These are phyloP conservation scores for Drosophila serrata DNA, from an alignment of 1,140 invertebrate genomes.

Conservation along the genomic window DNA sequence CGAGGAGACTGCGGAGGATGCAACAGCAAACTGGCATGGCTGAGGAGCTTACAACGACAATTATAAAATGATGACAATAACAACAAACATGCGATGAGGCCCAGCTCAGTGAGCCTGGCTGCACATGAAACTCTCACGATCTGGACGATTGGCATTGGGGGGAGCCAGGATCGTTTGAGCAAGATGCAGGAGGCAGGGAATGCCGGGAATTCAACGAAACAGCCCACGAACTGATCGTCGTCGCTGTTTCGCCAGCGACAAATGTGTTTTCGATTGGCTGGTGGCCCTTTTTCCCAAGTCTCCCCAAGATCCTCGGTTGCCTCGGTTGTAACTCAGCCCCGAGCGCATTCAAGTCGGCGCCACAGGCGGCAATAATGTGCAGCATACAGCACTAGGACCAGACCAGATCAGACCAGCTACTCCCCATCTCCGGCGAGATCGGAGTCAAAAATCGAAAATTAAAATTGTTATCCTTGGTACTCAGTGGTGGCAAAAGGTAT, in stretches of 20 bases:
- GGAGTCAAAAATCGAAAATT: conserved; percentile 64
- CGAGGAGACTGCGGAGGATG: conserved; percentile 19
- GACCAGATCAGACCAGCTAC: not conserved
- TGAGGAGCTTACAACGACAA: conserved; percentile 81
- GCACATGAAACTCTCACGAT: conserved; percentile 60
- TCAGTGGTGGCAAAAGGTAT: not conserved
- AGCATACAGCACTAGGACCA: conserved; percentile 41
- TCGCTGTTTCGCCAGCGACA: conserved; percentile 66
- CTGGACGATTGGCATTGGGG: conserved; percentile 53
- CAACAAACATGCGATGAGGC: conserved; percentile 79
- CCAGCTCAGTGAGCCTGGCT: conserved; percentile 45
- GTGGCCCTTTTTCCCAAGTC: conserved; percentile 35
- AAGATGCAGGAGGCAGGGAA: conserved; percentile 20
- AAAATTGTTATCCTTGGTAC: conserved; percentile 57
- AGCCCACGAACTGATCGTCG: conserved; percentile 76
- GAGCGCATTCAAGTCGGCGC: conserved; percentile 57
- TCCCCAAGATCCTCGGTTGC: not conserved
- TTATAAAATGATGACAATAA: conserved; percentile 84
- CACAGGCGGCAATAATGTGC: conserved; percentile 63
- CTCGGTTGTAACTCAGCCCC: conserved; percentile 22
- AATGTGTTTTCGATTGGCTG: conserved; percentile 82
- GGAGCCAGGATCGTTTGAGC: conserved; percentile 3
- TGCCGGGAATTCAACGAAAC: conserved; percentile 78
- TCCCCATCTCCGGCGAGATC: not conserved
- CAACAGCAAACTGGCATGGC: conserved; percentile 46